A percentile compares a stretch with the other conserved stretches of the same genome.
Conservation (phyloP, 2,797 vertebrate species). For the Halcyon leucocephala region DNA sequence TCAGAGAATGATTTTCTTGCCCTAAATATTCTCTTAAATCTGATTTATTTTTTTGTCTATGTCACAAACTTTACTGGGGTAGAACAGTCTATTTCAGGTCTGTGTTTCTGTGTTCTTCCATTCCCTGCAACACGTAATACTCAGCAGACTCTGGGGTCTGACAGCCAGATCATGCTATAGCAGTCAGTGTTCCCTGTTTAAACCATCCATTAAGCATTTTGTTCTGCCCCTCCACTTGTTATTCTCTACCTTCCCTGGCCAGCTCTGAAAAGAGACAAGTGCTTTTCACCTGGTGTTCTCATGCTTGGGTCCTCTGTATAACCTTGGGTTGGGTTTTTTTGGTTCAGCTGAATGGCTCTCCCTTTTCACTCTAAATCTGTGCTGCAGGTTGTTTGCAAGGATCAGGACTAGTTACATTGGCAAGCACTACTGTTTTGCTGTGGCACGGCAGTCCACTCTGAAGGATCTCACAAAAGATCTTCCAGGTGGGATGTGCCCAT, state of each 20-base stretch:
- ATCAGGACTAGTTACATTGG: neutral
- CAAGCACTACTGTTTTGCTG: neutral
- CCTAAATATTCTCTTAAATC: neutral
- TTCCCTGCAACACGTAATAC: neutral
- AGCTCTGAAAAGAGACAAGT: neutral
- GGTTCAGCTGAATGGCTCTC: neutral
- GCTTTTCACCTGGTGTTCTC: neutral
- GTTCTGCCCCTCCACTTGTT: neutral
- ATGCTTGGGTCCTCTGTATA: neutral
- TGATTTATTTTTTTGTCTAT: neutral
- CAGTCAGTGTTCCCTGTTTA: neutral
- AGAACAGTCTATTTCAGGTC: neutral
- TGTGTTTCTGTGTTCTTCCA: neutral
- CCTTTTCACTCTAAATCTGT: neutral
- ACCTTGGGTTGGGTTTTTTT: neutral
- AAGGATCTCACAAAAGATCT: neutral
- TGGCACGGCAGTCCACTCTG: neutral
- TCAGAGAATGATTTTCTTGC: neutral
- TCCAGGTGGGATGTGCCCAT: rapidly evolving
- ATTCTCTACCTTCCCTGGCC: neutral
- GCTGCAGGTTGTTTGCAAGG: neutral
- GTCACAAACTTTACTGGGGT: neutral
- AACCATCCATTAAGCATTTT: neutral
- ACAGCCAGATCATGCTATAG: neutral
- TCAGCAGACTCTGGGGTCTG: neutral